Evolutionary conservation across 2,113 vertebrate genomes (phyloP).

Genomic region (Carassius gibelio): DNA sequence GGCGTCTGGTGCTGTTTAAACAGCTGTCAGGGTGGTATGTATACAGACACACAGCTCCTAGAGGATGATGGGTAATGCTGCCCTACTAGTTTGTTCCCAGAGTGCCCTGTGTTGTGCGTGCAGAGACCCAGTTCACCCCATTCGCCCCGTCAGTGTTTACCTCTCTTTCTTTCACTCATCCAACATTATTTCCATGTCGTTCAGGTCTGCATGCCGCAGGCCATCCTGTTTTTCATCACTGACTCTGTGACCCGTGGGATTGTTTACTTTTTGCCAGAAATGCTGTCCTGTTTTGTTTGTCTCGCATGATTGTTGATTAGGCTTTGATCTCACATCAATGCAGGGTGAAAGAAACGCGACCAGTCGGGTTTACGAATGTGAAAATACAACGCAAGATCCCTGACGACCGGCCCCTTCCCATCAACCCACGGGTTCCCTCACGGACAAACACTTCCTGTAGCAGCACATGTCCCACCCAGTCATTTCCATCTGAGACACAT

Average conservation of each 20-base stretch:
- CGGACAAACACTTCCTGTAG: slow-evolving; percentile 32
- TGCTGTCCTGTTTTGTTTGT: slow-evolving; percentile 1
- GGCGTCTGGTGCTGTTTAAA: slow-evolving; percentile 60
- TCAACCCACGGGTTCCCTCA: slow-evolving; percentile 51
- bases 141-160: slow-evolving; percentile 36
- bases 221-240: not conserved
- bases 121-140: slow-evolving; percentile 23
- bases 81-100: not conserved
- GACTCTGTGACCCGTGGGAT: slow-evolving; percentile 22
- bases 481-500: not conserved
- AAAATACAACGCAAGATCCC: slow-evolving; percentile 35
- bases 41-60: slow-evolving; percentile 56
- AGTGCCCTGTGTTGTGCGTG: slow-evolving; percentile 25
- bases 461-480: not conserved
- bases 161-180: slow-evolving; percentile 6
- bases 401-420: slow-evolving; percentile 25
- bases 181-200: not conserved
- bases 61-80: slow-evolving; percentile 18
- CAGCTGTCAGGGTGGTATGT: slow-evolving; percentile 65
- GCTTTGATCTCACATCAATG: slow-evolving; percentile 20
- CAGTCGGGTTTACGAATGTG: slow-evolving; percentile 29
- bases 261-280: slow-evolving; percentile 23
- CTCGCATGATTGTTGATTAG: not conserved
- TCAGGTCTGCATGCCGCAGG: not conserved
- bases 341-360: slow-evolving; percentile 20